Base-by-base conservation (phyloP, 1,140 invertebrate species). In the Pogonus chalceus region DNA sequence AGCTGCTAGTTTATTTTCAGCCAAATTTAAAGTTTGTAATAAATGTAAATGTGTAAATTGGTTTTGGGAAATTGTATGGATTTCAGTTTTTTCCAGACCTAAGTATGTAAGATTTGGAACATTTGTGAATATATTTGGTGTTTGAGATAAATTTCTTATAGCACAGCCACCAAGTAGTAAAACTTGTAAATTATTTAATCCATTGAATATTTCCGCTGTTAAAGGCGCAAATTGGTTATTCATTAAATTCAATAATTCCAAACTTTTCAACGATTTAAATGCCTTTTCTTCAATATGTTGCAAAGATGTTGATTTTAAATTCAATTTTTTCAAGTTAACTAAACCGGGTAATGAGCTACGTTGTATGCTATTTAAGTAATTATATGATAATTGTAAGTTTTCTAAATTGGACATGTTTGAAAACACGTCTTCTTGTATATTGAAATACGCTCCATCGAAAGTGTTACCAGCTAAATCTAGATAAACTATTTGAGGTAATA, bases 41-140 rank as follows among this genome's bases (percentile, higher is more conserved):
- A 57, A 60, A 52, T 70, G 70, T 22, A 71, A 58, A 0, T 69
- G 69, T 53, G 69, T 69, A 35, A 76, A 62, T 35, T 60, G 61
- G 59, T 73, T 66, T 0, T 64, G 56, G 4, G 63, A 67, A 9
- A 76, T 62, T 22, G 64, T 70, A 49, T 61, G 67, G 2, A 75
- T 50, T 55, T 65, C 61, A 56, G 74, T 75, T 53, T 71, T 69
- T 49, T 61, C 64, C 3, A 75, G 57, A 51, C 66, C 65, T 23
- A 75, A 60, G 56, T 72, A 67, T 52, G 65, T 71, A 46, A 76
- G 56, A 48, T 68, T 69, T 2, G 71, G 68, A 62, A 72, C 68
- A 63, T 66, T 67, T 59, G 69, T 65, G 59, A 74, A 76, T 2
- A 74, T 68, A 56, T 73, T 71, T 2, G 72, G 69, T 16, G 69